These are phyloP conservation scores for Oophaga pumilio DNA, from an alignment of 2,113 vertebrate species.

Conservation along the genomic window DNA sequence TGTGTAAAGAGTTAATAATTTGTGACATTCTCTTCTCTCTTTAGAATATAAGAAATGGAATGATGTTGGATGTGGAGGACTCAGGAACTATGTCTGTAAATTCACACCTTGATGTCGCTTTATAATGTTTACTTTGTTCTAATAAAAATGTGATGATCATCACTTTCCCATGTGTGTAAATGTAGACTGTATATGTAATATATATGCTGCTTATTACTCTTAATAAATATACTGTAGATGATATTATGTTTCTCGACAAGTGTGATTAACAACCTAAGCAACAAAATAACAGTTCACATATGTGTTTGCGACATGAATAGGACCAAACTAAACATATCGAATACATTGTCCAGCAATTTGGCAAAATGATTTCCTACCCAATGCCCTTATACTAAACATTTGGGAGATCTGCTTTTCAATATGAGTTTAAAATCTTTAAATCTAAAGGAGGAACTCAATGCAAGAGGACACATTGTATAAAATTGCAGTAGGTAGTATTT, in stretches of 20 bases:
- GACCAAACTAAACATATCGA: too few relatives aligned
- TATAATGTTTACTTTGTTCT: background rate
- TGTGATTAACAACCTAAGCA: background rate
- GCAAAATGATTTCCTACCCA: background rate
- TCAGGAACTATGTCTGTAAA: conserved; percentile 53
- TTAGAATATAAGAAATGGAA: conserved; percentile 57
- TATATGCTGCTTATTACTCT: background rate
- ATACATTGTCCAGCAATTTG: background rate
- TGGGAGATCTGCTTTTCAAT: background rate
- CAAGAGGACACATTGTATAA: too few relatives aligned
- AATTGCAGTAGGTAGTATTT: too few relatives aligned
- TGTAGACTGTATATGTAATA: background rate
- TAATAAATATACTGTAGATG: background rate
- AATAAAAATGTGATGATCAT: background rate
- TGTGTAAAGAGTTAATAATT: background rate
- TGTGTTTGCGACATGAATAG: background rate
- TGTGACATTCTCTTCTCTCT: background rate
- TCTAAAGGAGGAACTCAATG: too few relatives aligned
- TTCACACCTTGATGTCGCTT: conserved; percentile 15
- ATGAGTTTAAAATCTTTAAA: too few relatives aligned
- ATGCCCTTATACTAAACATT: background rate
- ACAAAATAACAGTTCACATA: background rate
- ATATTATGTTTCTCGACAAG: background rate
- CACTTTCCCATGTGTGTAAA: background rate
- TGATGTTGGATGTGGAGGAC: conserved; percentile 44